A percentile compares a stretch with the other conserved stretches of the same genome.
Evolutionary conservation across 2,888 invertebrate species (phyloP).

Genomic region (Eumacrocentrus americanus): DNA sequence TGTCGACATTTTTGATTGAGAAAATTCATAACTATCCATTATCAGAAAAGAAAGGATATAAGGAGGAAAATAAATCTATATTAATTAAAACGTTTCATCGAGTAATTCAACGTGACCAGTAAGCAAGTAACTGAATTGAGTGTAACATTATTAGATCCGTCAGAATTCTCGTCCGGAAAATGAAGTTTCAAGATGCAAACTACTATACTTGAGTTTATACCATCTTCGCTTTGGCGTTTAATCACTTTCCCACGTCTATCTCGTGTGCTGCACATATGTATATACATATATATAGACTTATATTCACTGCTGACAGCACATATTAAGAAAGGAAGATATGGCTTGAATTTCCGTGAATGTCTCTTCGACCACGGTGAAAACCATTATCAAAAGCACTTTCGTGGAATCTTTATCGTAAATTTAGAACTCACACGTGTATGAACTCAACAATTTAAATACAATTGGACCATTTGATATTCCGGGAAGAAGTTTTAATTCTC

Average conservation of each 20-base stretch:
- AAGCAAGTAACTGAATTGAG: too few species aligned
- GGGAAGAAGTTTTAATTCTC: too few species aligned
- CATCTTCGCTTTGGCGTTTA: conserved; percentile 26
- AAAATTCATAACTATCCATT: too few species aligned
- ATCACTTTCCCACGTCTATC: conserved; percentile 31
- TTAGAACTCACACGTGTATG: not conserved
- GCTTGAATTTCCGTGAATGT: conserved; percentile 7
- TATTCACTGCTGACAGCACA: conserved; percentile 13
- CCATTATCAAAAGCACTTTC: not conserved
- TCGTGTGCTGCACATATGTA: conserved; percentile 7
- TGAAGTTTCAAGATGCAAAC: conserved; percentile 31
- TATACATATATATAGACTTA: not conserved
- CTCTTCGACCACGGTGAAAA: not conserved
- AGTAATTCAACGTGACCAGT: too few species aligned
- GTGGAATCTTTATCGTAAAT: not conserved
- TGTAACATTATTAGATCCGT: not conserved
- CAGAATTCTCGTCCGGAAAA: conserved; percentile 26
- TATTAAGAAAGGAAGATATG: conserved; percentile 17
- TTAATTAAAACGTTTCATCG: too few species aligned
- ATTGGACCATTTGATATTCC: not conserved
- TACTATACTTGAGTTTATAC: conserved; percentile 29
- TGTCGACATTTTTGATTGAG: too few species aligned
- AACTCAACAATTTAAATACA: not conserved
- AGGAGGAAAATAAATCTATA: too few species aligned
- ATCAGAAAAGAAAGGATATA: too few species aligned